Percentiles rank a stretch among this genome's conserved stretches.
Evolutionary conservation across 2,888 invertebrate species (phyloP).

Genomic region (Protophormia terraenovae): DNA sequence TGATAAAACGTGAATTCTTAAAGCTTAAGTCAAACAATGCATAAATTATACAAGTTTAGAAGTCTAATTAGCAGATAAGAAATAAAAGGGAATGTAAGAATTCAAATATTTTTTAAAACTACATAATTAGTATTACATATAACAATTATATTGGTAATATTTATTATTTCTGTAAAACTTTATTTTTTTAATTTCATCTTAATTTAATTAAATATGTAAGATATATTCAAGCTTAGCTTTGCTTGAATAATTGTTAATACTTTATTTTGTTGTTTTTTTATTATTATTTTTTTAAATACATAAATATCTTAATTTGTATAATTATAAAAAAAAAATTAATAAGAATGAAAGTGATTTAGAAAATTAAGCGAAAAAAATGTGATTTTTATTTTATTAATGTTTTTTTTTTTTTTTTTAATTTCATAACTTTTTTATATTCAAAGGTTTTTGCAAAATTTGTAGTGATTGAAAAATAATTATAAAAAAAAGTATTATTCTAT

Average conservation of each 20-base stretch:
- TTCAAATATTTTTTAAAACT: constrained; percentile 27
- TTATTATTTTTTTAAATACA: constrained; percentile 9
- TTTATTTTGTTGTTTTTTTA: constrained; percentile 49
- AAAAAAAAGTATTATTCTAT: constrained; percentile 51
- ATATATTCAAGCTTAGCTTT: constrained; percentile 13
- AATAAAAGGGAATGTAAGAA: constrained; percentile 9
- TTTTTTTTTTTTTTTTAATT: constrained; percentile 32
- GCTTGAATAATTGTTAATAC: constrained; percentile 48
- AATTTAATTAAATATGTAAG: constrained; percentile 7
- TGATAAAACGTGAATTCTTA: background rate
- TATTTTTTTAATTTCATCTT: constrained; percentile 45
- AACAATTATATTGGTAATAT: constrained; percentile 35
- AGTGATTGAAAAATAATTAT: constrained; percentile 23
- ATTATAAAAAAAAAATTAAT: constrained; percentile 29
- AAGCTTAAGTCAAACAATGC: constrained; percentile 36
- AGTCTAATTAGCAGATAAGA: background rate
- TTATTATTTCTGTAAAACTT: constrained; percentile 16
- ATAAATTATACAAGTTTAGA: constrained; percentile 41
- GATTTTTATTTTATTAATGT: constrained; percentile 62
- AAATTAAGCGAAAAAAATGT: constrained; percentile 56
- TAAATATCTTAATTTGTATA: constrained; percentile 34
- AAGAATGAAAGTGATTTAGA: constrained; percentile 58
- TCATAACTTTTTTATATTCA: constrained; percentile 11
- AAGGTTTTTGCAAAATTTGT: constrained; percentile 28
- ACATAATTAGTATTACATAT: background rate